Conservation (phyloP, 2,888 invertebrate species). For the Heteromurus nitidus region DNA sequence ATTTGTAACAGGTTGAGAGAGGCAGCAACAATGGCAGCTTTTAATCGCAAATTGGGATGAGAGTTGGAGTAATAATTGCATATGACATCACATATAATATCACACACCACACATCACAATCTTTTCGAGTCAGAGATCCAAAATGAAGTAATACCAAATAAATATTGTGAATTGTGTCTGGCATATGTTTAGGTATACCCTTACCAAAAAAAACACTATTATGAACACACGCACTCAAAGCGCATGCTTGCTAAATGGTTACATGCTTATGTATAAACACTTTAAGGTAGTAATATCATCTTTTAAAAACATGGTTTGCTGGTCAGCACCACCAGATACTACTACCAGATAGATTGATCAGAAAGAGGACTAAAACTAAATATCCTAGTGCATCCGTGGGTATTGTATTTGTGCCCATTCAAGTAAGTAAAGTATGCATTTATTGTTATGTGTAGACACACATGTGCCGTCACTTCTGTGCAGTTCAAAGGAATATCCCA, state of each 20-base stretch:
- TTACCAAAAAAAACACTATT: not conserved
- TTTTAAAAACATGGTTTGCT: conserved; percentile 17
- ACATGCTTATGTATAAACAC: not conserved
- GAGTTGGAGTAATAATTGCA: too few relatives aligned
- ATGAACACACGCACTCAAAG: conserved; percentile 1
- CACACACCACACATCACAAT: not conserved
- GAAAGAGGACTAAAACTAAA: not conserved
- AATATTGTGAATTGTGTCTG: conserved; percentile 23
- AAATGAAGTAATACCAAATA: not conserved
- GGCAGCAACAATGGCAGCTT: conserved; percentile 19
- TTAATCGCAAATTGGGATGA: conserved; percentile 21
- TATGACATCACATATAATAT: too few relatives aligned
- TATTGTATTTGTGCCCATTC: not conserved
- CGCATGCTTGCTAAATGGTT: conserved; percentile 3
- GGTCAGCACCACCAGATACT: conserved; percentile 29
- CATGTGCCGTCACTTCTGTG: too few relatives aligned
- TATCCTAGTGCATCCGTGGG: not conserved
- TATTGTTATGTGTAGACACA: too few relatives aligned
- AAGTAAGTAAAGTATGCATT: too few relatives aligned
- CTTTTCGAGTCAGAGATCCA: not conserved
- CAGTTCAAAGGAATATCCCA: too few relatives aligned
- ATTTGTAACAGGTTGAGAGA: conserved; percentile 35
- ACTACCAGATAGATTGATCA: not conserved
- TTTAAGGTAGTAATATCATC: not conserved
- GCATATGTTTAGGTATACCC: not conserved